These are phyloP conservation scores for Drosophila dives DNA, from an alignment of 2,888 invertebrate species.

Conservation along the genomic window DNA sequence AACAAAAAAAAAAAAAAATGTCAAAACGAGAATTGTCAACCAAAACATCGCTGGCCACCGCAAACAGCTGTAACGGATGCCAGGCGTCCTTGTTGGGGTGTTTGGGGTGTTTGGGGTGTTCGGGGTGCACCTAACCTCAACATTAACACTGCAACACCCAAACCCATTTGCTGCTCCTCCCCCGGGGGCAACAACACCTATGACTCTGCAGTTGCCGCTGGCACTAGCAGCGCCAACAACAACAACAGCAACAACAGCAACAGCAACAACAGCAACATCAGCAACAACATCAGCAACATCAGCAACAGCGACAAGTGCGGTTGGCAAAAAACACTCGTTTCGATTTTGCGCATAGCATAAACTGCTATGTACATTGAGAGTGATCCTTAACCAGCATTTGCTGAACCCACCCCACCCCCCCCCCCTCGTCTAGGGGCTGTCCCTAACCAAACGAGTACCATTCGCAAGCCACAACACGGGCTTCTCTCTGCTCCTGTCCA, in stretches of 20 bases:
- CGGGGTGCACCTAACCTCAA: constrained; percentile 17
- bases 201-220: constrained; percentile 23
- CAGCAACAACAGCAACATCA: constrained; percentile 14
- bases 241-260: background rate
- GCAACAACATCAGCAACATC: constrained; percentile 12
- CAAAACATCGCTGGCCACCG: constrained; percentile 74
- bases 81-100: constrained; percentile 31
- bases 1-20: constrained; percentile 52
- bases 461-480: constrained; percentile 57
- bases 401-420: background rate
- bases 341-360: constrained; percentile 66
- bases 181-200: constrained; percentile 10
- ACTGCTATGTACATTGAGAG: constrained; percentile 60
- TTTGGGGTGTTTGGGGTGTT: too few relatives aligned
- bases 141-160: constrained; percentile 13
- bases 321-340: constrained; percentile 68
- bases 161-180: constrained; percentile 11
- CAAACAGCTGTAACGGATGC: constrained; percentile 76
- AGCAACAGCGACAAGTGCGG: constrained; percentile 42
- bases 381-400: constrained; percentile 13
- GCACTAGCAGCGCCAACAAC: constrained; percentile 6
- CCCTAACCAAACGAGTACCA: constrained; percentile 32
- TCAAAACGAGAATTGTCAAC: constrained; percentile 72
- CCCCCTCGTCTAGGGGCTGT: background rate
- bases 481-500: constrained; percentile 32